phyloP scores from a whole-genome alignment of 2,888 invertebrate species.

The Proisotoma minuta region DNA sequence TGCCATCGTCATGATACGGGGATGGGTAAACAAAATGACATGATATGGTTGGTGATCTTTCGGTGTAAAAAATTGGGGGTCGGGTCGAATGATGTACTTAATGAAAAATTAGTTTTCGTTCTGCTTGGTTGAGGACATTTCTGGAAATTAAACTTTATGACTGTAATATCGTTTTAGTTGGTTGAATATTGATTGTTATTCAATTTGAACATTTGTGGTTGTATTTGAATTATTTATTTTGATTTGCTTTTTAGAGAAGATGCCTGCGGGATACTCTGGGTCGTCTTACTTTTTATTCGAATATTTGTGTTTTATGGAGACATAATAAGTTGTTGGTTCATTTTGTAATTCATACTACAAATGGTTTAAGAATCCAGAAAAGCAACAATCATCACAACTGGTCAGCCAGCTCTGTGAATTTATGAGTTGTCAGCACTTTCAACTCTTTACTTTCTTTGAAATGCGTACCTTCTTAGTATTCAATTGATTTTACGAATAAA shows the following conservation, averaged over 20 bases:
- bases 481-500: not conserved
- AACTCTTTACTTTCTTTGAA: no score
- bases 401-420: conserved; percentile 12
- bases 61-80: not conserved
- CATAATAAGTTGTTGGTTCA: conserved; percentile 15
- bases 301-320: conserved; percentile 20
- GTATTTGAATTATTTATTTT: no score
- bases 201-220: no score
- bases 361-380: not conserved
- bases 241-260: no score
- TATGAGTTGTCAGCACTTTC: conserved; percentile 18
- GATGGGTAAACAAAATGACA: conserved; percentile 1
- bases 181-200: no score
- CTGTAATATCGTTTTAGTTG: no score
- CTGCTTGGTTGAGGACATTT: not conserved
- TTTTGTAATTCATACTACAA: not conserved
- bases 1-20: not conserved
- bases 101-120: not conserved
- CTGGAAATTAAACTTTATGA: not conserved
- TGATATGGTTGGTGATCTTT: not conserved
- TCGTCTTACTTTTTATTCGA: conserved; percentile 10
- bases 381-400: not conserved
- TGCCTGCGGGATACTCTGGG: no score
- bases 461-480: not conserved
- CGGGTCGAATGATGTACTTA: not conserved